Base-by-base conservation (phyloP, 92 coral and sea anemone species). In the Epizoanthus scotinus region DNA sequence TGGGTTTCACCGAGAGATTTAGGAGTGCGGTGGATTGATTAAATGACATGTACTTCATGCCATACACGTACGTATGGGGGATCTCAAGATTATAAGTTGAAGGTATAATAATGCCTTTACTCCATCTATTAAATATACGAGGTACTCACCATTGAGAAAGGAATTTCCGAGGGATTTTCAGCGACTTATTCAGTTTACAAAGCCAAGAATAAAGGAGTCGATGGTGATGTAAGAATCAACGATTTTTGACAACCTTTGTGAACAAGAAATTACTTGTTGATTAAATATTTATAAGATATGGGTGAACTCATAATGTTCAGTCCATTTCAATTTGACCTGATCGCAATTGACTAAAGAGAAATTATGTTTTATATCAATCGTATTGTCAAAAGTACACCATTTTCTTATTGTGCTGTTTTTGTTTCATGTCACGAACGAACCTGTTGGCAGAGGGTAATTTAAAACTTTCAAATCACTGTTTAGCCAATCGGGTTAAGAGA, bases 191-290 rank as follows among this genome's bases (percentile, higher is more conserved):
- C 40, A 34, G 40, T 34, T 21, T 17, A 15, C 53, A 69, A 69
- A 58, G 38, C 40, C 84, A 59, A 71, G 67, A 60, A 83, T 63
- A 78, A 83, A 78, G 67, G 62, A 29, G 50, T 66, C 68, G 50
- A 38, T 73, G 81, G 80, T 87, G 90, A 87, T 87, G 90, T 87
- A 83, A 87, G 90, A 87, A 77, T 83, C 75, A 65, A 50, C 74
- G 52, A 87, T 87, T 78, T 70, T 21, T 83, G 77, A 83, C 78
- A 82, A 62, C 75, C 81, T 70, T 83, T 64, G 75, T 74, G 61
- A 78, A 50, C 70, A 64, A 80, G 67, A 64, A 69, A 82, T 55
- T 87, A 53, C 70, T 64, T 49, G 31, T 59, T 13, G 54, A 83
- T 87, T 78, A 87, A 87, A 78, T 87, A 87, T 87, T 87, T 68